Conservation (phyloP, 1,140 invertebrate genomes). For the Phymorhynchus buccinoides region DNA sequence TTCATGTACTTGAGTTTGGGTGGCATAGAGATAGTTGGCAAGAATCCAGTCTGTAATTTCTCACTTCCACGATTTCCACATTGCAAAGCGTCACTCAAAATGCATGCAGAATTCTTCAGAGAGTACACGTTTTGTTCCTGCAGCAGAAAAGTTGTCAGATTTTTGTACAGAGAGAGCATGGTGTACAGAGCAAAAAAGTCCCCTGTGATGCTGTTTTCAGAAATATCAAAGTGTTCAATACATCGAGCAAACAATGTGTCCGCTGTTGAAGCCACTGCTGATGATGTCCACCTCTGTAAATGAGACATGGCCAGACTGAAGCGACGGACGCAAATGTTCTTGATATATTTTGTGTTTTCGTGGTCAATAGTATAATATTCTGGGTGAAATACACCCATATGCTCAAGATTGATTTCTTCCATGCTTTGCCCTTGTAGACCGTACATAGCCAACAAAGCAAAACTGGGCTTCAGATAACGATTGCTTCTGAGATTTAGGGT, state of each 20-base stretch:
- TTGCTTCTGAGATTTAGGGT: not conserved
- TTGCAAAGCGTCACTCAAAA: not conserved
- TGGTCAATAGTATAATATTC: not conserved
- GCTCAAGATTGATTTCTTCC: not conserved
- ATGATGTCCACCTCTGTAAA: not conserved
- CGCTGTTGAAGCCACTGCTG: not conserved
- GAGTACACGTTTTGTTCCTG: not conserved
- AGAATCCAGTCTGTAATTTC: not conserved
- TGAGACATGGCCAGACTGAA: not conserved
- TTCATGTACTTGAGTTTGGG: not conserved
- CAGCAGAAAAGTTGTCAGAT: not conserved
- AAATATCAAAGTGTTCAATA: not conserved
- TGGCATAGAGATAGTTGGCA: not conserved
- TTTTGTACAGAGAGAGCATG: not conserved
- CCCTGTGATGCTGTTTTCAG: not conserved
- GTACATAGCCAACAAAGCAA: not conserved
- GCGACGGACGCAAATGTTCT: not conserved
- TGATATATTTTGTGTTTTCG: not conserved
- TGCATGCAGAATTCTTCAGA: not conserved
- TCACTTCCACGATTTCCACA: not conserved
- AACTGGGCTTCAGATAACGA: not conserved
- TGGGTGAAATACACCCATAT: not conserved
- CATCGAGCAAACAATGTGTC: slow-evolving; percentile 1
- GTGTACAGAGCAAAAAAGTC: not conserved
- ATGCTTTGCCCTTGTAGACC: slow-evolving; percentile 1